Evolutionary conservation across 1,140 invertebrate genomes (phyloP).

Genomic region (Mycetomoellerius zeteki): DNA sequence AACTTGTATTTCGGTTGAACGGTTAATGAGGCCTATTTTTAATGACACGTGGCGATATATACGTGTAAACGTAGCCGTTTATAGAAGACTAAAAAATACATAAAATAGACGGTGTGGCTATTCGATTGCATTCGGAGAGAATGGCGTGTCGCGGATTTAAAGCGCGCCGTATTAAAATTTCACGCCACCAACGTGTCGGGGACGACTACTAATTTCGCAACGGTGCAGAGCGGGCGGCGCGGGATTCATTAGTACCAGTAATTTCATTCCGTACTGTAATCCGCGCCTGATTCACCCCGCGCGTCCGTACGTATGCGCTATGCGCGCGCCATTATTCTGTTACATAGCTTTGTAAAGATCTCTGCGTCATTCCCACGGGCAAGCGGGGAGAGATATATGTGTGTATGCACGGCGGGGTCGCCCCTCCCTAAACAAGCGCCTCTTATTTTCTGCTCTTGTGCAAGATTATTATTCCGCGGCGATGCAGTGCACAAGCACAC

Average conservation of each 20-base stretch:
- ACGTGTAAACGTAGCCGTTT: neutral
- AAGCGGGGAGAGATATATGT: neutral
- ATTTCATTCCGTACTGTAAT: constrained; percentile 66
- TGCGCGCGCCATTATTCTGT: constrained; percentile 59
- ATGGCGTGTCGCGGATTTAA: constrained; percentile 46
- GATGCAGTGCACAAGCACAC: constrained; percentile 43
- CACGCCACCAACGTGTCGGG: constrained; percentile 54
- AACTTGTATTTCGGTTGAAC: neutral
- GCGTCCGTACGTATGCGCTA: constrained; percentile 57
- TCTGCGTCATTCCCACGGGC: constrained; percentile 58
- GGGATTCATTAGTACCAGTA: constrained; percentile 65
- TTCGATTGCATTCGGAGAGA: constrained; percentile 51
- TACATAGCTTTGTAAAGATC: constrained; percentile 63
- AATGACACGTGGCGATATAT: neutral
- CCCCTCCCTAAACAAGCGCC: constrained; percentile 61
- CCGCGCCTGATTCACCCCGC: constrained; percentile 61
- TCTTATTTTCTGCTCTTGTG: constrained; percentile 65
- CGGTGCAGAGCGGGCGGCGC: constrained; percentile 40
- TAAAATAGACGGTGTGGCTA: constrained; percentile 22
- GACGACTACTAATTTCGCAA: constrained; percentile 60
- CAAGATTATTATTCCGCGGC: constrained; percentile 67
- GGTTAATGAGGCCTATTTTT: constrained; percentile 27
- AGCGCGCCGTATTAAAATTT: constrained; percentile 63
- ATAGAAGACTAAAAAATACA: neutral
- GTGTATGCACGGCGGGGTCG: constrained; percentile 5